These are phyloP conservation scores for Henricia sp. DNA, from an alignment of 53 echinoderm and acorn worm species.

Conservation along the genomic window DNA sequence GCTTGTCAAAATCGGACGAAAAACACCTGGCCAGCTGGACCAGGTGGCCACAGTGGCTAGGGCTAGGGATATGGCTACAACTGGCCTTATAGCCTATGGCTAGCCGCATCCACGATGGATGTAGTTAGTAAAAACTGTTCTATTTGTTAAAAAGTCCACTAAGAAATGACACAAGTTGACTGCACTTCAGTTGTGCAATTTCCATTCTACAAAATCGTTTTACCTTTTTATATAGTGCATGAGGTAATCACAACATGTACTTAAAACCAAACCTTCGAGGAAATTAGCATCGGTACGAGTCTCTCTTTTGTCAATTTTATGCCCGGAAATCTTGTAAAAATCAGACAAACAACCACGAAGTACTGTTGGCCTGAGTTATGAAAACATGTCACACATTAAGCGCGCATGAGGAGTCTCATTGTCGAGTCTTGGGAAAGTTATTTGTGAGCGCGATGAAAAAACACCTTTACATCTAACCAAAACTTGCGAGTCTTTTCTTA, in stretches of 20 bases:
- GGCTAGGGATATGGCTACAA: too few relatives aligned
- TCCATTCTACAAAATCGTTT: not conserved
- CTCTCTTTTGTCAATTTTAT: not conserved
- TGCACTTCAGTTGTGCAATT: not conserved
- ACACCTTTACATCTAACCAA: too few relatives aligned
- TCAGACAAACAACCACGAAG: not conserved
- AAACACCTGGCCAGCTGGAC: slow-evolving; percentile 43
- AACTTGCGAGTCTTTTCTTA: too few relatives aligned
- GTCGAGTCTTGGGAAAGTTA: not conserved
- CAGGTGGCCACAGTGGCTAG: too few relatives aligned
- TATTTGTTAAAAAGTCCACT: too few relatives aligned
- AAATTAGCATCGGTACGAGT: not conserved
- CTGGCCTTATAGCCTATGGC: not conserved
- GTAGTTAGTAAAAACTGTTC: too few relatives aligned
- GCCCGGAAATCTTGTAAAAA: not conserved
- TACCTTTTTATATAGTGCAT: not conserved
- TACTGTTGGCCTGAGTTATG: slow-evolving; percentile 5
- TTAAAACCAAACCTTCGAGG: not conserved
- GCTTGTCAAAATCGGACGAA: not conserved
- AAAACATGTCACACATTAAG: slow-evolving; percentile 47
- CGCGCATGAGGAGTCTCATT: slow-evolving; percentile 12
- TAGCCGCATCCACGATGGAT: too few relatives aligned
- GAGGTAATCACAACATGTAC: slow-evolving; percentile 6
- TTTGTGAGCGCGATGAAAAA: slow-evolving; percentile 16
- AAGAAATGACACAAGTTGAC: too few relatives aligned